phyloP scores from a whole-genome alignment of 2,113 vertebrate species.

The Oncorhynchus masou region DNA sequence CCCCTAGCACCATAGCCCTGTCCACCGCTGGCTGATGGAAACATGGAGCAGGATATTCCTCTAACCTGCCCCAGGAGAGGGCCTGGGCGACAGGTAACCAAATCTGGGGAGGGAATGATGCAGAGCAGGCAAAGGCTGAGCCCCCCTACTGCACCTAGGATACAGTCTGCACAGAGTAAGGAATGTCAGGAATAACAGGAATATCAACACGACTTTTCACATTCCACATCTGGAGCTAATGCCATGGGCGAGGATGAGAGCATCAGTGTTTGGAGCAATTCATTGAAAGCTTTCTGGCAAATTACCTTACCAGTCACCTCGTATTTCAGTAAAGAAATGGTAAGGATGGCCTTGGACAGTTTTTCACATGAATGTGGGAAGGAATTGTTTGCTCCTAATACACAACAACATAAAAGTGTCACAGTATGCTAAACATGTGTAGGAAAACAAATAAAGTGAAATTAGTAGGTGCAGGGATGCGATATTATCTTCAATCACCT shows the following conservation, averaged over 20 bases:
- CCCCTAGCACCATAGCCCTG: conserved; percentile 47
- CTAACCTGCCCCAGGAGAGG: conserved; percentile 47
- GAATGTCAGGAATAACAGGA: conserved; percentile 74
- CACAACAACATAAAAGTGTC: conserved; percentile 47
- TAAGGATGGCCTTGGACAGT: background rate
- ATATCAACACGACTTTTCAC: conserved; percentile 65
- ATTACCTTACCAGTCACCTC: background rate
- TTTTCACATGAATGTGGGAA: conserved; percentile 17
- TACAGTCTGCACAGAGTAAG: conserved; percentile 51
- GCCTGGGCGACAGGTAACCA: conserved; percentile 32
- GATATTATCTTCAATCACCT: conserved; percentile 69
- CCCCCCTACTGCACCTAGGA: conserved; percentile 62
- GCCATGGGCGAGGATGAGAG: conserved; percentile 54
- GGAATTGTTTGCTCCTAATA: conserved; percentile 40
- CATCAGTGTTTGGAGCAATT: conserved; percentile 18
- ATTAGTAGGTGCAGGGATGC: conserved; percentile 59
- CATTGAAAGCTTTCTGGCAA: background rate
- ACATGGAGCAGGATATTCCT: conserved; percentile 58
- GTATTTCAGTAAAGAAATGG: background rate
- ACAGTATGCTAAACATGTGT: conserved; percentile 59
- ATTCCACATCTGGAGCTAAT: conserved; percentile 75
- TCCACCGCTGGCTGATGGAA: conserved; percentile 6
- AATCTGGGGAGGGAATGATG: conserved; percentile 31
- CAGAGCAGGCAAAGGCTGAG: conserved; percentile 21
- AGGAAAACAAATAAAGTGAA: conserved; percentile 68